Base-by-base conservation (phyloP, 2,797 vertebrate genomes). In the Gymnoscopelus microlampas region DNA sequence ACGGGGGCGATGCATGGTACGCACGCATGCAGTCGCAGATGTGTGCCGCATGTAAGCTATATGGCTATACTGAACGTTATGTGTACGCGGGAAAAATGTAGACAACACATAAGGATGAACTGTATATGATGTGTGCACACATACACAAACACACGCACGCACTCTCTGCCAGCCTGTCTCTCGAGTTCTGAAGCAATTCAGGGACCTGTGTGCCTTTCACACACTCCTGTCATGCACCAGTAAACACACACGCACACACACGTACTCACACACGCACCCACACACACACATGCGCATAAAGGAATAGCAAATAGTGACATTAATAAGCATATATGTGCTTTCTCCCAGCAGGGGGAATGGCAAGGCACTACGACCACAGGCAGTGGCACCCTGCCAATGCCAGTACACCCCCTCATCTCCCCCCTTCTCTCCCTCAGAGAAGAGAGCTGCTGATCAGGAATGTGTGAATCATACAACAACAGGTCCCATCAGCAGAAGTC, bases 381-480 rank as follows among this genome's bases (percentile, higher is more conserved):
- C 79, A 50, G 73, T 66, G 50, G 79, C 66, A 62, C 60, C 35
- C 68, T 68, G 79, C 87, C 85, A 89, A 77, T 73, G 73, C 86
- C 68, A 81, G 71, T n/a, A 11, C 11, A 26, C 9, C 32, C n/a
- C 23, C 3, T 12, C 60, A 3, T 7, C 23, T 12, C 35, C 14
- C 68, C 81, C 84, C 86, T 64, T 61, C 70, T 12, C 68, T 80
- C 84, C 87, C 66, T 63, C 70, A 12, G 83, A 84, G 87, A 89
- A 75, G 78, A 54, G 79, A 69, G 87, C 80, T 68, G 56, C 88
- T 89, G 82, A 87, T 88, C 85, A 86, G 75, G 84, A 85, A 88
- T 89, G 87, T 89, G 88, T 88, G 87, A 88, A 86, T 87, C 78
- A 86, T 87, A 87, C 84, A 32, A 83, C 63, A 53, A 19, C 1